These are phyloP conservation scores for Clinocottus analis DNA, from an alignment of 2,113 vertebrate species.

Conservation along the genomic window DNA sequence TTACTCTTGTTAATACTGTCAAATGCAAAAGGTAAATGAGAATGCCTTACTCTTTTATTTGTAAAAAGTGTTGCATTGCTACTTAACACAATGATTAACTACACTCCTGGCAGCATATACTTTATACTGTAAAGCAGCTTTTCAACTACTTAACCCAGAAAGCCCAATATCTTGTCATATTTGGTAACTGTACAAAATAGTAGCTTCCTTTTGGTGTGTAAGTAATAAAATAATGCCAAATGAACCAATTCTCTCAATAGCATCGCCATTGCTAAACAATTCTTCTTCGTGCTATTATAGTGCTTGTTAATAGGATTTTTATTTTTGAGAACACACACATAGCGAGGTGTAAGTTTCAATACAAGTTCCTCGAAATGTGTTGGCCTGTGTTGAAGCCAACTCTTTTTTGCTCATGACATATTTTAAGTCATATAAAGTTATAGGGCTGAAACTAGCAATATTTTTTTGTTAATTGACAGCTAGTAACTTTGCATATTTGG, in stretches of 20 bases:
- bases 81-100: conserved; percentile 52
- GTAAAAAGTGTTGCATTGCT: conserved; percentile 32
- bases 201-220: not conserved
- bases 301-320: not conserved
- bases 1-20: conserved; percentile 31
- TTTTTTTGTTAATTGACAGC: not conserved
- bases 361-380: too few relatives aligned
- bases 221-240: not conserved
- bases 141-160: conserved; percentile 17
- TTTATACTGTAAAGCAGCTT: not conserved
- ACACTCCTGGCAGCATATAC: conserved; percentile 47
- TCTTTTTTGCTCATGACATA: too few relatives aligned
- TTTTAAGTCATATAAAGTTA: not conserved
- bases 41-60: conserved; percentile 40
- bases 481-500: too few relatives aligned
- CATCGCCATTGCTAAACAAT: too few relatives aligned
- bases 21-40: conserved; percentile 42
- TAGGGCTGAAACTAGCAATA: not conserved
- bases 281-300: too few relatives aligned
- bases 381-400: too few relatives aligned
- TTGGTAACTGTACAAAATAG: not conserved
- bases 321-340: not conserved
- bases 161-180: not conserved
- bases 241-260: too few relatives aligned
- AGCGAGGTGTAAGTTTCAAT: too few relatives aligned